Conservation (phyloP, 1,140 invertebrate genomes). For the Drosophila nigromelanica region DNA sequence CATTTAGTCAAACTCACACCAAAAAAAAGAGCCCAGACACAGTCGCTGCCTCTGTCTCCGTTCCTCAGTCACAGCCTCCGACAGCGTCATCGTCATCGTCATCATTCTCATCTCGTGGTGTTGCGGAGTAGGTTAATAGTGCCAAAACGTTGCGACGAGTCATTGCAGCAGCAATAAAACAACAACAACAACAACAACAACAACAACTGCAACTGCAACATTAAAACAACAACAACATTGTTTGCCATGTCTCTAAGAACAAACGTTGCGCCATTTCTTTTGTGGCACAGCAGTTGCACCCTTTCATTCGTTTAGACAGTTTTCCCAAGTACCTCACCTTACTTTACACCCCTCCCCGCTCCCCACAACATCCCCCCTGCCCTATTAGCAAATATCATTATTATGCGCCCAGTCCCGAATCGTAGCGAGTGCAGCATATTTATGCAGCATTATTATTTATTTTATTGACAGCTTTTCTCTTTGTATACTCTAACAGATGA, state of each 20-base stretch:
- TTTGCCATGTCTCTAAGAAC: constrained; percentile 66
- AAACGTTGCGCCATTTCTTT: constrained; percentile 75
- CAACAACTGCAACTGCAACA: constrained; percentile 19
- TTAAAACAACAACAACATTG: constrained; percentile 46
- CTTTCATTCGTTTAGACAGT: constrained; percentile 62
- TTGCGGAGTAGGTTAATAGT: constrained; percentile 79
- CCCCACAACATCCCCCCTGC: neutral
- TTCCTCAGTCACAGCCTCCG: neutral
- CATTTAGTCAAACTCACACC: constrained; percentile 66
- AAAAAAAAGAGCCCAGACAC: constrained; percentile 19
- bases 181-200: constrained; percentile 46
- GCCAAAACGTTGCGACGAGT: constrained; percentile 72
- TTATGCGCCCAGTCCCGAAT: constrained; percentile 57
- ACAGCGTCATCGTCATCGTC: constrained; percentile 51
- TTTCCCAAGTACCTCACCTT: constrained; percentile 12
- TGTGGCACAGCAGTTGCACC: constrained; percentile 64
- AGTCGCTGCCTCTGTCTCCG: constrained; percentile 10
- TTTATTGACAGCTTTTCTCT: constrained; percentile 74
- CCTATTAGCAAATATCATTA: constrained; percentile 69
- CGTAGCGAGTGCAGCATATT: constrained; percentile 63
- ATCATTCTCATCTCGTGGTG: constrained; percentile 72
- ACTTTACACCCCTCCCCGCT: neutral
- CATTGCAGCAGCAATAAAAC: constrained; percentile 41
- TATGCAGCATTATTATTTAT: constrained; percentile 81
- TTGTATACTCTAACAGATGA: constrained; percentile 46